Base-by-base conservation (phyloP, 2,113 vertebrate genomes). In the Onychostruthus taczanowskii region DNA sequence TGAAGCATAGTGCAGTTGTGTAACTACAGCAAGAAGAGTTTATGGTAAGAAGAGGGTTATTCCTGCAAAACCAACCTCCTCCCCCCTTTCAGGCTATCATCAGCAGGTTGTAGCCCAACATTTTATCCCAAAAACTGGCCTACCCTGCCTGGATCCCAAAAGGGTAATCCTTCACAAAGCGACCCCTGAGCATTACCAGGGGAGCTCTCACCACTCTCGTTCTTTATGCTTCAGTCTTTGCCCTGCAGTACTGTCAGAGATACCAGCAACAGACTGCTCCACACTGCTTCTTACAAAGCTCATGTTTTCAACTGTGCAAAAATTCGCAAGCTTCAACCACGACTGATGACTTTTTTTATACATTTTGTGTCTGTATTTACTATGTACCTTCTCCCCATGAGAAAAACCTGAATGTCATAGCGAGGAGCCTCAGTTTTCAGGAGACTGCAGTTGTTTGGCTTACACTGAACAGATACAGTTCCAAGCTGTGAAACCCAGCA, bases 111-210 rank as follows among this genome's bases (percentile, higher is more conserved):
- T 3, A 92, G n/a, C 33, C 21, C 46, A 70, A 17, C 21, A 64
- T 31, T 33, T 68, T 49, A 39, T 7, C 26, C 35, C 50, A 46
- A 6, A 14, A 90, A 73, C 15, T 79, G 5, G 6, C 66, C n/a
- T 7, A 74, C 10, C 8, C 17, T 43, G 22, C 61, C 13, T 70
- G 74, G 43, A 78, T 35, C 37, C 82, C 66, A 43, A 43, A 18
- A 50, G 10, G 52, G 22, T 7, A 87, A 50, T 62, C 23, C 30
- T 82, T 55, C 43, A 9, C 5, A 2, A 28, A 0, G 1, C 0
- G 0, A 52, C 33, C 27, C 28, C 28, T 3, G 1, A 68, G 61
- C 24, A 10, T 35, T 59, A 74, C 49, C 13, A 75, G 46, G 31
- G 53, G 73, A 63, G 26, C 68, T 80, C 47, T 7, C 53, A 49